Base-by-base conservation (phyloP, 2,113 vertebrate genomes). In the Drymodes brunneopygia region DNA sequence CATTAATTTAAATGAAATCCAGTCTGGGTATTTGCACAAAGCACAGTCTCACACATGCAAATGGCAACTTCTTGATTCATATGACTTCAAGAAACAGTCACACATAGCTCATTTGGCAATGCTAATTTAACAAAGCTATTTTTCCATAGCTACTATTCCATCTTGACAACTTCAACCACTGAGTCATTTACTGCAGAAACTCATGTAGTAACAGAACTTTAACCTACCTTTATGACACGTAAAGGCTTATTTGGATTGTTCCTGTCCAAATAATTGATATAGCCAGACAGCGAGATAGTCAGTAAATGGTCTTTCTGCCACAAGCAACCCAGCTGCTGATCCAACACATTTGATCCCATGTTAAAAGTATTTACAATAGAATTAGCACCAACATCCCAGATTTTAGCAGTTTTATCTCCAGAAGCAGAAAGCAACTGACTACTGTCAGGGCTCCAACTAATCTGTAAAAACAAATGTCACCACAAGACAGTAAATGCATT, bases 261-360 rank as follows among this genome's bases (percentile, higher is more conserved):
- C 96, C 97, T 99, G 98, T 99, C 99, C 98, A 99, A 97, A 95
- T 99, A 99, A 97, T 99, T 99, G 98, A 99, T 99, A 97, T 99
- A 99, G 47, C 99, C 99, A 5, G 99, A 99, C 82, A 99, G 96
- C 35, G 99, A 99, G 82, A 99, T 15, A 81, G 98, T 98, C 90
- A 99, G 97, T 87, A 99, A 98, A 95, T 99, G 98, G 91, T 99
- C 96, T 33, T 99, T 99, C 98, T 99, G 99, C 99, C 99, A 99
- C 85, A 99, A 96, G 96, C 99, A 99, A 95, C 99, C 99, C 98
- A 99, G 97, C 98, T 99, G 99, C 97, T 99, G 99, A 98, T 99
- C 99, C 82, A 98, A 81, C 42, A 99, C 98, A 0, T 98, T 98
- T 60, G 97, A 93, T 94, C 99, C 99, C 98, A 99, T 96, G 82